Base-by-base conservation (phyloP, 2,888 invertebrate species). In the Stenichneumon culpator region DNA sequence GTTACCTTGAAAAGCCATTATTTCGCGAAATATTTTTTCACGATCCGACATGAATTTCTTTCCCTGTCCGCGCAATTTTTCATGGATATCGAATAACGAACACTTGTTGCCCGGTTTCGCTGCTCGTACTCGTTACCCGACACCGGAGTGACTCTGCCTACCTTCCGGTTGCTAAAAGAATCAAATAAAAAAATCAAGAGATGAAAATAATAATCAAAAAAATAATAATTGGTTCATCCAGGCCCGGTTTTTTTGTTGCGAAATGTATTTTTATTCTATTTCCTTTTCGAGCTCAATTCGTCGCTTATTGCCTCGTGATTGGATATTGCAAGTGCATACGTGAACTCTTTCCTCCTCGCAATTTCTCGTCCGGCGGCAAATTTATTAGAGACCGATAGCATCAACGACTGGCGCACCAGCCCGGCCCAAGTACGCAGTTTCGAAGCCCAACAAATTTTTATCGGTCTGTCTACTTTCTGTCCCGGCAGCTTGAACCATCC, bases 391-490 rank as follows among this genome's bases (percentile, higher is more conserved):
- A 44, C 16, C 16, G 11, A 5, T 44, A 3, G 14, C 16, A 16
- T 0, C 16, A 16, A 3, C 3, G 14, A 44, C 14, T 2, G 16
- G 4, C 25, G 22, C 6, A 36, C 5, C 72, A 22, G 52, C 39
- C 3, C 22, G 57, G 19, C 47, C 25, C 36, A 39, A n/a, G 67
- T 16, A 25, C 54, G n/a, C 9, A 25, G 25, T 25, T 57, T 25
- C 54, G 19, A 14, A 69, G 22, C 52, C 73, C 52, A 70, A 63
- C 57, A n/a, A 70, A 79, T 83, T 83, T 72, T 47, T 63, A 63
- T 75, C 63, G n/a, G 68, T 83, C 75, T 65, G 80, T 70, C 70
- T 75, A 80, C 69, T 80, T 80, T 57, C 74, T 36, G 52, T 70
- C 47, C 73, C 67, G 74, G 60, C 63, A 73, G 79, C 52, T 69